phyloP scores from a whole-genome alignment of 2,888 invertebrate species.

The Calephelis perditalis region DNA sequence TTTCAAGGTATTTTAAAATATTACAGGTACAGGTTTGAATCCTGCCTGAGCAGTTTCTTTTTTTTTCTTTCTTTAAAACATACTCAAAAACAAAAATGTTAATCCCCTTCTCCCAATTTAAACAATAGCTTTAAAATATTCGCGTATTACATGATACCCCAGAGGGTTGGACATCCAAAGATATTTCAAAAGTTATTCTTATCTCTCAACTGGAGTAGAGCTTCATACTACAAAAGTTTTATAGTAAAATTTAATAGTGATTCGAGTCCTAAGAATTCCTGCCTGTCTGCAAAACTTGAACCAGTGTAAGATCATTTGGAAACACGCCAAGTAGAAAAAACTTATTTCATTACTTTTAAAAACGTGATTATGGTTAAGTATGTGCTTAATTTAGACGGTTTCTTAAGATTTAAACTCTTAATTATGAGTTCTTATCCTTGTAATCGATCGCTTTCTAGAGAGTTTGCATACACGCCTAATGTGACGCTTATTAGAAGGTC shows the following conservation, averaged over 20 bases:
- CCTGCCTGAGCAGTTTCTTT: too few species aligned
- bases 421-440: neutral
- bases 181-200: constrained; percentile 9
- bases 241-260: constrained; percentile 12
- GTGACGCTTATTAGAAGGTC: too few species aligned
- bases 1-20: too few species aligned
- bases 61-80: too few species aligned
- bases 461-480: too few species aligned
- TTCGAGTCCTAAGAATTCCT: constrained; percentile 6
- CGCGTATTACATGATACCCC: neutral
- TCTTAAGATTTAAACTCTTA: neutral
- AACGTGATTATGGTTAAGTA: constrained; percentile 27
- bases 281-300: constrained; percentile 6
- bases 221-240: constrained; percentile 9
- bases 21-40: too few species aligned
- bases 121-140: neutral
- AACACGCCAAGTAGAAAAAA: constrained; percentile 28
- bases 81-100: too few species aligned
- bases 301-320: constrained; percentile 26
- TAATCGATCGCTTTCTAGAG: too few species aligned
- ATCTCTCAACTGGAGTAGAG: neutral
- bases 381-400: constrained; percentile 9
- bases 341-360: constrained; percentile 28
- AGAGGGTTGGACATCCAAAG: neutral
- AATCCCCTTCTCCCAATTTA: neutral